These are phyloP conservation scores for Linnaemya vulpina DNA, from an alignment of 2,888 invertebrate species.

Conservation along the genomic window DNA sequence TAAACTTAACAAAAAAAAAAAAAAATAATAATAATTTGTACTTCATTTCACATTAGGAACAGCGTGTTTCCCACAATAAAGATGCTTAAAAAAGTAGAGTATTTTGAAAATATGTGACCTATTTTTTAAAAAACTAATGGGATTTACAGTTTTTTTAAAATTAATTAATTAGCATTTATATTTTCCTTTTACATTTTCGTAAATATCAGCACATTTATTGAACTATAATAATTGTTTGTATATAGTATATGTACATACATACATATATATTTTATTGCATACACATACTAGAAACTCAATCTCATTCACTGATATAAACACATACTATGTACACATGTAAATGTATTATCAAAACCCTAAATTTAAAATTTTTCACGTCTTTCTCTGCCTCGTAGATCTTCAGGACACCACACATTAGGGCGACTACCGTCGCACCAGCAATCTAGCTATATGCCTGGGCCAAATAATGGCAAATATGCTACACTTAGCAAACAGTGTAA, in stretches of 20 bases:
- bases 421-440: constrained; percentile 85
- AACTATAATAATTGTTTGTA: constrained; percentile 22
- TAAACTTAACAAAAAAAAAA: constrained; percentile 40
- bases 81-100: neutral
- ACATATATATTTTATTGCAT: constrained; percentile 21
- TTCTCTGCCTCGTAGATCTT: constrained; percentile 67
- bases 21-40: constrained; percentile 45
- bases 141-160: constrained; percentile 13
- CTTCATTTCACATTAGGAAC: constrained; percentile 61
- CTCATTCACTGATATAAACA: constrained; percentile 3
- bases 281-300: neutral
- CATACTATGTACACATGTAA: constrained; percentile 1
- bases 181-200: constrained; percentile 26
- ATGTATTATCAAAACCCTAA: constrained; percentile 23
- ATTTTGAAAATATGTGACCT: constrained; percentile 28
- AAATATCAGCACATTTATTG: constrained; percentile 51
- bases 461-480: constrained; percentile 94
- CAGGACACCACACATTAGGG: constrained; percentile 86
- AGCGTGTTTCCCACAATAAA: constrained; percentile 23
- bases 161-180: constrained; percentile 22
- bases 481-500: constrained; percentile 98
- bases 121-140: constrained; percentile 6
- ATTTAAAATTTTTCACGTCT: constrained; percentile 42
- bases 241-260: constrained; percentile 24
- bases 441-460: constrained; percentile 84